Evolutionary conservation across 2,888 invertebrate genomes (phyloP).

Genomic region (Harpalus rubripes): DNA sequence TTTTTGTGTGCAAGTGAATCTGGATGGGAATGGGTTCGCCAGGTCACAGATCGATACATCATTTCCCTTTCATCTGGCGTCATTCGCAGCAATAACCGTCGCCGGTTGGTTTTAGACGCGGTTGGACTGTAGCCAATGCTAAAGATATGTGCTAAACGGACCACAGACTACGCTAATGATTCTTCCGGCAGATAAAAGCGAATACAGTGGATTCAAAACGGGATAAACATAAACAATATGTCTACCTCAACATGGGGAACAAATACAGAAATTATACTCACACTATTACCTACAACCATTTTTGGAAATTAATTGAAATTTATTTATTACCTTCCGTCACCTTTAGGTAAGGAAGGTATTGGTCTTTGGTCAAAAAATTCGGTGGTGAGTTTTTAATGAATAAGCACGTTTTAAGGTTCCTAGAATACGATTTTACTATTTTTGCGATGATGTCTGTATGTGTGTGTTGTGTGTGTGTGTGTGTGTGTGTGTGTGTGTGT

Average conservation of each 20-base stretch:
- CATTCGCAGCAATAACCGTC: conserved; percentile 60
- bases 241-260: not conserved
- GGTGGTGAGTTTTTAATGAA: too few relatives aligned
- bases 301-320: too few relatives aligned
- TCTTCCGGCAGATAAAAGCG: conserved; percentile 45
- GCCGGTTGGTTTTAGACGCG: conserved; percentile 43
- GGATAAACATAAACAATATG: conserved; percentile 1
- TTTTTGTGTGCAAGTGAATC: conserved; percentile 25
- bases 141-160: conserved; percentile 45
- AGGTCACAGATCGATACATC: conserved; percentile 62
- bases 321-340: too few relatives aligned
- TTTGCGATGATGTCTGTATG: too few relatives aligned
- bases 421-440: too few relatives aligned
- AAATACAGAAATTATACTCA: not conserved
- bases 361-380: too few relatives aligned
- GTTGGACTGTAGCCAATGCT: conserved; percentile 43
- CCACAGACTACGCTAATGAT: conserved; percentile 3
- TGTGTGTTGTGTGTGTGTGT: too few relatives aligned
- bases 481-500: too few relatives aligned
- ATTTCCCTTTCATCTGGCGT: conserved; percentile 64
- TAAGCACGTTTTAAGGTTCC: too few relatives aligned
- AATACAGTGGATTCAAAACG: not conserved
- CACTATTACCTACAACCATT: not conserved
- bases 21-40: conserved; percentile 44
- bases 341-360: too few relatives aligned